A percentile compares a stretch with the other conserved stretches of the same genome.
Evolutionary conservation across 2,797 vertebrate genomes (phyloP).

Genomic region (Rallus crepitans): DNA sequence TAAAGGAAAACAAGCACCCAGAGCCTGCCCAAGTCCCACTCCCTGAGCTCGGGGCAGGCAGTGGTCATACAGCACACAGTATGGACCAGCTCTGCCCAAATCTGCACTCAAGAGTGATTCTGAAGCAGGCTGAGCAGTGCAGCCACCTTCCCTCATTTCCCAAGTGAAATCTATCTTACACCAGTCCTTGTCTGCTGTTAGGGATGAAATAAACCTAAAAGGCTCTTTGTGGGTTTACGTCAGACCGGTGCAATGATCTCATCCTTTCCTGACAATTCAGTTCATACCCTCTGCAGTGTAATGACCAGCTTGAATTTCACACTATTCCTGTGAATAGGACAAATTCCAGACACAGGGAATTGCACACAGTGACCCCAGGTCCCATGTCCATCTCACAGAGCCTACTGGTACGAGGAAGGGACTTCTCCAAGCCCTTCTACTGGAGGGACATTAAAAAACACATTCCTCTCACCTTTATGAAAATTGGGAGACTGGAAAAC

Average conservation of each 20-base stretch:
- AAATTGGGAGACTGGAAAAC: neutral
- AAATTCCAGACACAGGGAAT: neutral
- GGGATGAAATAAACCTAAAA: neutral
- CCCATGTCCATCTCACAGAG: neutral
- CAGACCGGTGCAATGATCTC: neutral
- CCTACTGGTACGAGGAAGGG: neutral
- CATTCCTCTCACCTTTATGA: neutral
- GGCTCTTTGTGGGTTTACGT: neutral
- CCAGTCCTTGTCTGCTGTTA: neutral
- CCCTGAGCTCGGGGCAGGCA: neutral
- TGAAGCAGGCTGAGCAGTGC: fast-evolving
- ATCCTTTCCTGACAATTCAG: neutral
- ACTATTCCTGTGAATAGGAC: neutral
- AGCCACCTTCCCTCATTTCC: neutral
- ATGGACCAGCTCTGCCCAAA: neutral
- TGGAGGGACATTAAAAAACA: neutral
- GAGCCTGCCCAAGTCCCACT: neutral
- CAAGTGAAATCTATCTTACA: neutral
- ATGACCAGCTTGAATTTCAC: neutral
- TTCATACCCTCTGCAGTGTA: neutral
- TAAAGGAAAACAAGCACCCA: neutral
- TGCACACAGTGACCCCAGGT: neutral
- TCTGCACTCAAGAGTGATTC: fast-evolving
- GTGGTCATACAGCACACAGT: fast-evolving
- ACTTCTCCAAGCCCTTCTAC: neutral